phyloP scores from a whole-genome alignment of 1,140 invertebrate species.

The Andrena cerasifolii region DNA sequence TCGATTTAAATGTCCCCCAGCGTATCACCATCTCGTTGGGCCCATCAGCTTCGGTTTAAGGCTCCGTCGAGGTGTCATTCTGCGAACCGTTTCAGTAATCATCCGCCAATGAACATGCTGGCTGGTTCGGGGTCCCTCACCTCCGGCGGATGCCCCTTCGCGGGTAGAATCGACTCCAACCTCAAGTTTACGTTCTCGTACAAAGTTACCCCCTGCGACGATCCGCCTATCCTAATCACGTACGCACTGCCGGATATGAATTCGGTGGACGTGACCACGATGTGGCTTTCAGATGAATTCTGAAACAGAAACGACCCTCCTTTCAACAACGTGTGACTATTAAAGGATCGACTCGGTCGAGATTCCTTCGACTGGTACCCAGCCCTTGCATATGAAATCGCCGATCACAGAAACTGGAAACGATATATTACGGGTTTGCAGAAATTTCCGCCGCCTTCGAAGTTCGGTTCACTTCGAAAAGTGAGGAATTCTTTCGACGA shows the following conservation, averaged over 20 bases:
- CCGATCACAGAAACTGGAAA: too few species aligned
- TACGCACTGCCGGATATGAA: conserved; percentile 41
- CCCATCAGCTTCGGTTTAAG: conserved; percentile 10
- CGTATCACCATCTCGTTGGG: background rate
- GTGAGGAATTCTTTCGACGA: too few species aligned
- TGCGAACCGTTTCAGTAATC: conserved; percentile 27
- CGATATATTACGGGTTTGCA: too few species aligned
- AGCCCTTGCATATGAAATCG: too few species aligned
- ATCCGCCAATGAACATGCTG: conserved; percentile 52
- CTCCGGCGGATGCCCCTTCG: conserved; percentile 5
- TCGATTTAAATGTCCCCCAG: background rate
- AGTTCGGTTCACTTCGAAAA: too few species aligned
- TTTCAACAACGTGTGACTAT: too few species aligned
- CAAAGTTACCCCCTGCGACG: conserved; percentile 25
- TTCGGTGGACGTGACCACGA: conserved; percentile 40
- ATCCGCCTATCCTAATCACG: conserved; percentile 38
- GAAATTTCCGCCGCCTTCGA: too few species aligned
- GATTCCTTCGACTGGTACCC: too few species aligned
- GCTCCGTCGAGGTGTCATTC: conserved; percentile 5
- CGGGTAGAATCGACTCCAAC: conserved; percentile 40
- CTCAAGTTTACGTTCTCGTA: conserved; percentile 52
- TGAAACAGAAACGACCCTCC: background rate
- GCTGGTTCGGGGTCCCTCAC: conserved; percentile 48
- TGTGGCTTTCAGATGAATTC: conserved; percentile 35
- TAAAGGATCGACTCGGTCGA: too few species aligned